These are phyloP conservation scores for Tapirus indicus DNA, from an alignment of 2,797 vertebrate genomes.

Conservation along the genomic window DNA sequence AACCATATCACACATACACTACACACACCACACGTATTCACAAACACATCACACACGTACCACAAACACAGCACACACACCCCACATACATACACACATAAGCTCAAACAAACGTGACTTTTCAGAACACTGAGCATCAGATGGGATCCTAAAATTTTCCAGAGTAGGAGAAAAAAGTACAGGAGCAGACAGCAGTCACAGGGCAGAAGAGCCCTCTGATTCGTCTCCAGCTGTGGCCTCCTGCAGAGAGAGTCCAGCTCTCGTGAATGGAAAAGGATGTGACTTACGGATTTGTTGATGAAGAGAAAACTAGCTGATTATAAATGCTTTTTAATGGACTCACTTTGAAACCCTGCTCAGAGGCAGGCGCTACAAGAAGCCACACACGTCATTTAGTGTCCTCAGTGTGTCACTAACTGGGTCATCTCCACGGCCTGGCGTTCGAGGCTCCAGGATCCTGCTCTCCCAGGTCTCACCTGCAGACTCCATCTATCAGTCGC, in stretches of 20 bases:
- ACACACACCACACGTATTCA: not conserved
- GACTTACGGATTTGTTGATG: not conserved
- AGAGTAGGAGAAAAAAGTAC: not conserved
- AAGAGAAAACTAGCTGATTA: not conserved
- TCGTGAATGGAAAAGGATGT: not conserved
- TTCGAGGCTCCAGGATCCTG: not conserved
- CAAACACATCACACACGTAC: not conserved
- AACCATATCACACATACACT: not conserved
- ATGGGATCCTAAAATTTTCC: not conserved
- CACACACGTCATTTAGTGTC: accelerated
- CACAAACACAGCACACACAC: not conserved
- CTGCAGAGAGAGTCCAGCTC: not conserved
- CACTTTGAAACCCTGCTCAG: not conserved
- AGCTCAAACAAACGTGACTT: not conserved
- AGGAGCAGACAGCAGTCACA: accelerated
- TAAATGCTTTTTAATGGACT: not conserved
- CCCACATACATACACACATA: too few relatives aligned
- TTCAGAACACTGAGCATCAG: not conserved
- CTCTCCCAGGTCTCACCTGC: too few relatives aligned
- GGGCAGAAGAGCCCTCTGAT: not conserved
- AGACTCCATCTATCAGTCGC: not conserved
- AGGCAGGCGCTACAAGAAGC: not conserved
- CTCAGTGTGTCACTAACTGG: not conserved
- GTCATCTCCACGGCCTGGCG: not conserved
- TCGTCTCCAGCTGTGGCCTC: not conserved